Evolutionary conservation across 1,140 invertebrate genomes (phyloP).

Genomic region (Lepidurus apus): DNA sequence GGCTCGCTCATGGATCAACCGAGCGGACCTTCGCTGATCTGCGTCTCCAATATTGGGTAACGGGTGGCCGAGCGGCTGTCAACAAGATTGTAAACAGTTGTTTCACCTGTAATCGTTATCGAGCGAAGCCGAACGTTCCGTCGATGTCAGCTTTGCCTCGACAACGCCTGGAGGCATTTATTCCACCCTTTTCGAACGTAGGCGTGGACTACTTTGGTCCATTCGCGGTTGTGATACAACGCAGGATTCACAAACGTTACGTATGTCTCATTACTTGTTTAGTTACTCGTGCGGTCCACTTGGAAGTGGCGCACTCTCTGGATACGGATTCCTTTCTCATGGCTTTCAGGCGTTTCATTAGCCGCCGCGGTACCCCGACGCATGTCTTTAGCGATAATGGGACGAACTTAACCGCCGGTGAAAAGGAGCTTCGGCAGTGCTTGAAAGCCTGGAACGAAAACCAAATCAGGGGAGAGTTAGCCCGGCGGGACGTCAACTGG

Average conservation of each 20-base stretch:
- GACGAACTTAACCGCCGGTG: constrained; percentile 37
- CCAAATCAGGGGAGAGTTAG: neutral
- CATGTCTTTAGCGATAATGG: constrained; percentile 39
- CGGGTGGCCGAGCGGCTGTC: neutral
- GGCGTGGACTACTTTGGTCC: constrained; percentile 44
- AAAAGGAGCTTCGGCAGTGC: neutral
- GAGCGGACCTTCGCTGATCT: constrained; percentile 25
- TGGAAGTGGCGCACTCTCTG: constrained; percentile 36
- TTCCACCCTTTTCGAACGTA: constrained; percentile 33
- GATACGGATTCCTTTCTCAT: constrained; percentile 34
- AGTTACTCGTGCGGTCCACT: constrained; percentile 39
- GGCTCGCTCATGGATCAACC: neutral
- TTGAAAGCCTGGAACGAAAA: neutral
- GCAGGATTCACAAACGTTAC: constrained; percentile 25
- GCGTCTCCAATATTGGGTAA: neutral
- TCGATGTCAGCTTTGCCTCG: constrained; percentile 22
- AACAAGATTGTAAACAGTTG: constrained; percentile 12
- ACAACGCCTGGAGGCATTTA: constrained; percentile 7
- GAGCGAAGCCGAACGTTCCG: neutral
- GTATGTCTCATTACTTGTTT: constrained; percentile 44
- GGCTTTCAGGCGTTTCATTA: constrained; percentile 36
- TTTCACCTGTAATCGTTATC: constrained; percentile 20
- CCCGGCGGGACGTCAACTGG: neutral
- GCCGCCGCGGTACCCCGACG: constrained; percentile 35
- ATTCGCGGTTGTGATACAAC: constrained; percentile 35